Conservation (phyloP, 2,797 vertebrate species). For the Lophius americanus region DNA sequence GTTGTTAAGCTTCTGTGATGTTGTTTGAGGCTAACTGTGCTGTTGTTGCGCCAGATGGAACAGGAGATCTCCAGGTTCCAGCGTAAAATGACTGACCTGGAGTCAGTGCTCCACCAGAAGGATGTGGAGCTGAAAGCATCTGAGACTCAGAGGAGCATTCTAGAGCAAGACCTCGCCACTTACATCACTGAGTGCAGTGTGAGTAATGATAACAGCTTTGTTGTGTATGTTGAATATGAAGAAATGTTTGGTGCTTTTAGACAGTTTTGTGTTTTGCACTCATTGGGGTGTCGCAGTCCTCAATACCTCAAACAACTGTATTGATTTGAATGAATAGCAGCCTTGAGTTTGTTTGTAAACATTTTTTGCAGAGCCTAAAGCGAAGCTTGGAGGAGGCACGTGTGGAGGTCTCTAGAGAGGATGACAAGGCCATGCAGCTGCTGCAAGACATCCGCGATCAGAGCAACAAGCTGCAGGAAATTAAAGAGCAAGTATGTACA, state of each 20-base stretch:
- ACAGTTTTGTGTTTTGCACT: conserved; percentile 6
- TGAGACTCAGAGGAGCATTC: conserved; percentile 95
- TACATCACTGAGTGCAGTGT: conserved; percentile 99
- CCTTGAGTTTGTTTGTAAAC: conserved; percentile 33
- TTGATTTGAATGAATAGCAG: conserved; percentile 4
- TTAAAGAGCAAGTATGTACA: conserved; percentile 95
- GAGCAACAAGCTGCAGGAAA: conserved; percentile 98
- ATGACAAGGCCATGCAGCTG: conserved; percentile 98
- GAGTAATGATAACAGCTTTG: conserved; percentile 70
- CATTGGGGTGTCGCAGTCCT: neutral
- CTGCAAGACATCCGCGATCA: conserved; percentile 98
- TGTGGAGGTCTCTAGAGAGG: conserved; percentile 98
- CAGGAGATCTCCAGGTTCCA: conserved; percentile 99
- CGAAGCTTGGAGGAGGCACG: conserved; percentile 98
- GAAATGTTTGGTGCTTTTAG: neutral
- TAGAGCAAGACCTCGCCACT: conserved; percentile 98
- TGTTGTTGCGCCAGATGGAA: conserved; percentile 87
- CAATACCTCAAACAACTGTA: neutral
- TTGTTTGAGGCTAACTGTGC: conserved; percentile 1
- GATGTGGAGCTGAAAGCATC: conserved; percentile 99
- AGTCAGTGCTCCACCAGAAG: conserved; percentile 98
- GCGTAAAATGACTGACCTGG: conserved; percentile 98
- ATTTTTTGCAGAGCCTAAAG: conserved; percentile 93
- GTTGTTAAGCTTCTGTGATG: neutral
- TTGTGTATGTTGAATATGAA: conserved; percentile 5